These are phyloP conservation scores for Arrhopalites spinosus DNA, from an alignment of 2,888 invertebrate genomes.

Conservation along the genomic window DNA sequence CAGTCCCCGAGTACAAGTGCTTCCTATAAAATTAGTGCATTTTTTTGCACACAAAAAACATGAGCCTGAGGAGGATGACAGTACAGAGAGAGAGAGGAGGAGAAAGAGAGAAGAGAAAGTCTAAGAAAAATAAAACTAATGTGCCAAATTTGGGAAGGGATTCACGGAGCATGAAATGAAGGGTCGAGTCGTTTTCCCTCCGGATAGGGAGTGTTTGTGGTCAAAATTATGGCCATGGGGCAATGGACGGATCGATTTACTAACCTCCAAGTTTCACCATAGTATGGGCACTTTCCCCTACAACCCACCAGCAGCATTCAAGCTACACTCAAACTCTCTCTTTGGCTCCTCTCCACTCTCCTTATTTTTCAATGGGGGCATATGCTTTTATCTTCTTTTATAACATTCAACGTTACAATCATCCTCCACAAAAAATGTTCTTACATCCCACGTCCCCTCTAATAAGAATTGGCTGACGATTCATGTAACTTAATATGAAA, in stretches of 20 bases:
- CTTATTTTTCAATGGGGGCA: neutral
- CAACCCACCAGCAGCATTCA: too few relatives aligned
- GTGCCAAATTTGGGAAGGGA: constrained; percentile 47
- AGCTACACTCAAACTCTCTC: neutral
- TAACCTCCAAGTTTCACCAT: constrained; percentile 6
- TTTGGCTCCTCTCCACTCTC: constrained; percentile 5
- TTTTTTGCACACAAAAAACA: neutral
- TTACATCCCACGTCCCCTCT: too few relatives aligned
- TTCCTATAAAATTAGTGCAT: neutral
- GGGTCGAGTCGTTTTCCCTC: constrained; percentile 21
- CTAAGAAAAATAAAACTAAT: constrained; percentile 44
- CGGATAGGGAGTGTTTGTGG: constrained; percentile 41
- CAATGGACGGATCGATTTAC: constrained; percentile 11
- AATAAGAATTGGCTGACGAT: too few relatives aligned
- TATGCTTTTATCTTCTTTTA: too few relatives aligned
- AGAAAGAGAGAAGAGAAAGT: constrained; percentile 1
- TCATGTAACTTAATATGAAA: too few relatives aligned
- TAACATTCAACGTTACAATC: too few relatives aligned
- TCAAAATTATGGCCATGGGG: constrained; percentile 45
- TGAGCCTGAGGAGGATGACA: neutral
- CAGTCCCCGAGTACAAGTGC: too few relatives aligned
- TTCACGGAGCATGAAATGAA: constrained; percentile 46
- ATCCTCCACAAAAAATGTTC: too few relatives aligned
- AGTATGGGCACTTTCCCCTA: neutral
- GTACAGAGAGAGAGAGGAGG: neutral